Evolutionary conservation across 2,113 vertebrate genomes (phyloP), one percentile per base, ranked within the genome.

Genomic region (Oriolus oriolus): DNA sequence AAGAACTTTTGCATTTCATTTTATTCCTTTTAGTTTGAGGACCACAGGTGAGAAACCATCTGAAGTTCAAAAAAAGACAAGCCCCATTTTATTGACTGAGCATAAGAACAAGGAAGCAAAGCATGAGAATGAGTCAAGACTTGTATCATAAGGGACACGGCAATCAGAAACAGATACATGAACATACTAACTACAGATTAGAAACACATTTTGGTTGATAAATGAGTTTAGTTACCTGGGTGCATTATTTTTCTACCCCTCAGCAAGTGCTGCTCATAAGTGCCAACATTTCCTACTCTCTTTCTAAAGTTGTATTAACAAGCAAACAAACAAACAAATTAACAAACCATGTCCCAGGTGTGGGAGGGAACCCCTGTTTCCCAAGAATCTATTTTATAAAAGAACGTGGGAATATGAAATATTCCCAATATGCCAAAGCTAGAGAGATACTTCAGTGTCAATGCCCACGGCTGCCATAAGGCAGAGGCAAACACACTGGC

Each of bases 111-210:
- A 78, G 9, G 3, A 50, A 37, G 23, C 8, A 18, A 57, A 65
- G 23, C 21, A 33, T 0, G 16, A 44, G 8, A n/a, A 5, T 10
- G 16, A 56, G 21, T 6, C 19, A 28, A n/a, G 28, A 37, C 21
- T 24, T 5, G 0, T 4, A 20, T 47, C 22, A 3, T 7, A 8
- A 42, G 16, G 20, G 23, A 28, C 8, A 13, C 0, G 1, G 21
- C 3, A 2, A 84, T 4, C 28, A 16, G 24, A 63, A 83, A 35
- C 18, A 24, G 5, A n/a, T 7, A 17, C 4, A 37, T 19, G 27
- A 77, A 45, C 18, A 6, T 16, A 70, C 15, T 16, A 28, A 16
- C 13, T 42, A 39, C 49, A 42, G 17, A 56, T 24, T 28, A 23
- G 35, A 60, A 79, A 1, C 13, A 26, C 11, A 15, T 27, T 84